Evolutionary conservation across 2,888 invertebrate species (phyloP).

Genomic region (Dione juno): DNA sequence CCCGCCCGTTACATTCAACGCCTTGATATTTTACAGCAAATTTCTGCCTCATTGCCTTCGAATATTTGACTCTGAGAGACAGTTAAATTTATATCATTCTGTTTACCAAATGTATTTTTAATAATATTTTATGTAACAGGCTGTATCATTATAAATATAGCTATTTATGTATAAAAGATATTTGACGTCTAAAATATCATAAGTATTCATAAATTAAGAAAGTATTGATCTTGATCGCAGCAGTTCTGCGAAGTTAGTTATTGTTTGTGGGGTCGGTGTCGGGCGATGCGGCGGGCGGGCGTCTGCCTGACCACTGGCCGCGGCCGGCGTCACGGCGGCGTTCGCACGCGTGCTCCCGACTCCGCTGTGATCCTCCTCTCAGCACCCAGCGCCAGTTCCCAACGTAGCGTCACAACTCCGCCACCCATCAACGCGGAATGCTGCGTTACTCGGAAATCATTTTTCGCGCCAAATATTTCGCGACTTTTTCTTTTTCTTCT

Average conservation of each 20-base stretch:
- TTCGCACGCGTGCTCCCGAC: slow-evolving; percentile 45
- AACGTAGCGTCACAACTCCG: slow-evolving; percentile 45
- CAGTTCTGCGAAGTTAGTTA: slow-evolving; percentile 27
- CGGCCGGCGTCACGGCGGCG: slow-evolving; percentile 47
- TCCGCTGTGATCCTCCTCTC: slow-evolving; percentile 44
- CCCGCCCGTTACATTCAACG: slow-evolving; percentile 43
- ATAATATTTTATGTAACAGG: not conserved
- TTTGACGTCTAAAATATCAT: not conserved
- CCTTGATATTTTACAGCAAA: slow-evolving; percentile 17
- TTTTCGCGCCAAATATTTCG: slow-evolving; percentile 74
- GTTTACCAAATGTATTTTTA: not conserved
- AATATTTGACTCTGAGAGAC: slow-evolving; percentile 21
- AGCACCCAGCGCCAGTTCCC: slow-evolving; percentile 13
- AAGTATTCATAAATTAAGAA: not conserved
- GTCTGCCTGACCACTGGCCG: slow-evolving; percentile 73
- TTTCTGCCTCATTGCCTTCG: slow-evolving; percentile 14
- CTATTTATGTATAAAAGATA: not conserved
- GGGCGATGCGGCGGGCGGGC: slow-evolving; percentile 56
- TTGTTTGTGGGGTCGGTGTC: slow-evolving; percentile 45
- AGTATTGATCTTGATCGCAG: slow-evolving; percentile 6
- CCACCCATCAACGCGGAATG: slow-evolving; percentile 49
- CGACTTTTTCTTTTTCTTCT: slow-evolving; percentile 47
- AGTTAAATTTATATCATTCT: too few species aligned
- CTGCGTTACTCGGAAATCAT: slow-evolving; percentile 55
- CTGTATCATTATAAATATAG: not conserved